Conservation (phyloP, 2,888 invertebrate species). For the Agrochola litura region DNA sequence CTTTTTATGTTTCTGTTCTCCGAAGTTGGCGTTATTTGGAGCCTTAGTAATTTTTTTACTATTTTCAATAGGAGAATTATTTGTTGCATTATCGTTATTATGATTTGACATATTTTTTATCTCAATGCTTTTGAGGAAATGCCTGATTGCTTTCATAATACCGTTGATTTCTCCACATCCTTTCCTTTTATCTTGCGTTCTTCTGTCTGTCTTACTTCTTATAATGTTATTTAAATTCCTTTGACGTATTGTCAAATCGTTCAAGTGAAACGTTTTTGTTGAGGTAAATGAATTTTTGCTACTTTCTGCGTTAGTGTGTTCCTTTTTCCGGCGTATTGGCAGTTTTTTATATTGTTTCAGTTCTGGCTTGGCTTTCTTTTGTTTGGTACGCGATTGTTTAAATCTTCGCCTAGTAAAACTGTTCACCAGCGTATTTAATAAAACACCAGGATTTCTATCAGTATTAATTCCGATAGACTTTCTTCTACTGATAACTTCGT, state of each 20-base stretch:
- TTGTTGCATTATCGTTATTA: constrained; percentile 23
- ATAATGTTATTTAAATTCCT: constrained; percentile 35
- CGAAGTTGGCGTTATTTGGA: constrained; percentile 29
- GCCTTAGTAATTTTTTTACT: constrained; percentile 21
- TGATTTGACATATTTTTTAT: constrained; percentile 12
- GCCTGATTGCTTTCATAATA: constrained; percentile 20
- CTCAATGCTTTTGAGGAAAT: constrained; percentile 22
- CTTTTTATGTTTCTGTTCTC: constrained; percentile 37
- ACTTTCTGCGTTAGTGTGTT: not conserved
- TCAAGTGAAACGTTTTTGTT: constrained; percentile 15
- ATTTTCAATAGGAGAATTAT: constrained; percentile 23
- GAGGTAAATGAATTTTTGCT: constrained; percentile 11
- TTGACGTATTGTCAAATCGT: constrained; percentile 22
- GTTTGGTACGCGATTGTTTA: constrained; percentile 2
- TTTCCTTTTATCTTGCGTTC: constrained; percentile 29
- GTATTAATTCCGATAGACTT: constrained; percentile 54
- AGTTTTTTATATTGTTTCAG: not conserved
- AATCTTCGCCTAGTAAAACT: constrained; percentile 37
- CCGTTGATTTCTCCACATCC: constrained; percentile 32
- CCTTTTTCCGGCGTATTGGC: not conserved
- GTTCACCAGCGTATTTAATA: constrained; percentile 33
- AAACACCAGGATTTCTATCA: constrained; percentile 28
- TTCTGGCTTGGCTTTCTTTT: constrained; percentile 7
- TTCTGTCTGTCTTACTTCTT: constrained; percentile 19
- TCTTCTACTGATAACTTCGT: constrained; percentile 11